phyloP scores from a whole-genome alignment of 2,888 invertebrate species.

The Sesamia inferens region DNA sequence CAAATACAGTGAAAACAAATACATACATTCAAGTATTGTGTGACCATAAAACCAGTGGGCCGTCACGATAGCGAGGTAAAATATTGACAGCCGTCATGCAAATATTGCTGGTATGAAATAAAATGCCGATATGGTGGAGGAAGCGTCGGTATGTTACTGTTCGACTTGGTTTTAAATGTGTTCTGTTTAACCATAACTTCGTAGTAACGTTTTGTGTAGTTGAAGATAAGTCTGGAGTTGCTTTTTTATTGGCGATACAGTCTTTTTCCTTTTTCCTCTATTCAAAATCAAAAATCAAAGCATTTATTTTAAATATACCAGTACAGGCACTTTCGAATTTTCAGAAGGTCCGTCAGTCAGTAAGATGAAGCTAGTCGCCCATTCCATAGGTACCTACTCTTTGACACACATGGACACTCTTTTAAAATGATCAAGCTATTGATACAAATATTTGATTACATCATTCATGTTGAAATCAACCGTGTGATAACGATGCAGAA shows the following conservation, averaged over 20 bases:
- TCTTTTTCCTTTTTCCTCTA: neutral
- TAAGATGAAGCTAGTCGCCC: no score
- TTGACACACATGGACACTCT: no score
- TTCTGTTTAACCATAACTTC: slow-evolving; percentile 22
- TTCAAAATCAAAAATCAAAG: no score
- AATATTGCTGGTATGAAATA: slow-evolving; percentile 66
- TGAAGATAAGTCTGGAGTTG: slow-evolving; percentile 2
- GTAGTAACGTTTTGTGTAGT: neutral
- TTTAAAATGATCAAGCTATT: no score
- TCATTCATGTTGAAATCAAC: no score
- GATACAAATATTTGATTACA: no score
- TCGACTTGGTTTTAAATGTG: slow-evolving; percentile 31
- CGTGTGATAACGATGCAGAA: no score
- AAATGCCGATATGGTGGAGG: slow-evolving; percentile 59
- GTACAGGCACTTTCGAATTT: no score
- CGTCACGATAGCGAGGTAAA: slow-evolving; percentile 75
- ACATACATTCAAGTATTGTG: slow-evolving; percentile 56
- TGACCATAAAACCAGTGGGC: slow-evolving; percentile 65
- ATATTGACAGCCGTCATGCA: slow-evolving; percentile 74
- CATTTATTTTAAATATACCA: no score
- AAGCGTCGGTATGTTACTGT: slow-evolving; percentile 31
- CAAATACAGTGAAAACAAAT: slow-evolving; percentile 52
- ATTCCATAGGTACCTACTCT: no score
- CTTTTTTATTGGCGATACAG: neutral
- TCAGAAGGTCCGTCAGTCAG: no score